These are phyloP conservation scores for Pheucticus melanocephalus DNA, from an alignment of 2,113 vertebrate species.

Conservation along the genomic window DNA sequence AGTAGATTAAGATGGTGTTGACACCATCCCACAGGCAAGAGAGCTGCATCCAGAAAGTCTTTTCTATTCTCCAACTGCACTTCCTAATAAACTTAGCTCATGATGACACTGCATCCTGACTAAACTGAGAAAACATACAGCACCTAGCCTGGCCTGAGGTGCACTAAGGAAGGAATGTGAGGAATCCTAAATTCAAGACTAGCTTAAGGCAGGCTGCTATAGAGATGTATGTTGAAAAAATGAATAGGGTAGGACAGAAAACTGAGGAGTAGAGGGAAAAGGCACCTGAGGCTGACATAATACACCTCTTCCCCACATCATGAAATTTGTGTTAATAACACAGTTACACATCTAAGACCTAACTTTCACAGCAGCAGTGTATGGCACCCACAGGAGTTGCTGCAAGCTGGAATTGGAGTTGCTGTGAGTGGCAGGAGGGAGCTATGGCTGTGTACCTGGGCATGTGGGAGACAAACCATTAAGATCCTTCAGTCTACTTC, in stretches of 20 bases:
- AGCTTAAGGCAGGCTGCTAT: background rate
- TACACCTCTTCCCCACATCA: rapidly evolving
- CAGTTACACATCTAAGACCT: background rate
- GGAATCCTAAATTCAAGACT: background rate
- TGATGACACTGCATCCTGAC: background rate
- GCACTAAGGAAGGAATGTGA: background rate
- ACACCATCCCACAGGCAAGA: background rate
- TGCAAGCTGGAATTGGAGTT: background rate
- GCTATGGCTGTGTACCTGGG: background rate
- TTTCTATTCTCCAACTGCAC: background rate
- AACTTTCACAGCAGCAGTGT: background rate
- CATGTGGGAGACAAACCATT: background rate
- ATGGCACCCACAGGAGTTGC: background rate
- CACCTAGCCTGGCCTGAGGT: background rate
- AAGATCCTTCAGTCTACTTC: background rate
- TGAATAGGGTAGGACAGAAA: background rate
- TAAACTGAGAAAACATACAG: background rate
- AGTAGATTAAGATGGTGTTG: background rate
- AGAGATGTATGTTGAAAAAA: rapidly evolving
- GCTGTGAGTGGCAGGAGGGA: background rate
- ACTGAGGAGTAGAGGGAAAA: background rate
- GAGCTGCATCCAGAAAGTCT: background rate
- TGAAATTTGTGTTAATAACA: background rate
- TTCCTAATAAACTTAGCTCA: background rate
- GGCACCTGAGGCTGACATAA: background rate